Base-by-base conservation (phyloP, 2,888 invertebrate species). In the Eilema caniola region DNA sequence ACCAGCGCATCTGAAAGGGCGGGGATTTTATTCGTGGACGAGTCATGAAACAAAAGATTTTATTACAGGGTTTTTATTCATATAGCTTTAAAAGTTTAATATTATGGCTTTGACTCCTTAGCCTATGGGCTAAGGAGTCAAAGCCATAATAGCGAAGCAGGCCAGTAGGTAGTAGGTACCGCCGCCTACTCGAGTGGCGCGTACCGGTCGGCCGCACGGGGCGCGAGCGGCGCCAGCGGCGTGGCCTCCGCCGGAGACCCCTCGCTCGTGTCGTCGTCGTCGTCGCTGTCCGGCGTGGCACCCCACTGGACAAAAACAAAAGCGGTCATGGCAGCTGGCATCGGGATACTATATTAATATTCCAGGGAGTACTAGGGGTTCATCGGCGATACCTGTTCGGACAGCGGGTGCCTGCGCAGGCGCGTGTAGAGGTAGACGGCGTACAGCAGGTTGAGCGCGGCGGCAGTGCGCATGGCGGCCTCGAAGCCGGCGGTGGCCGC, bases 361-460 rank as follows among this genome's bases (percentile, higher is more conserved):
- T n/a, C n/a, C n/a, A n/a, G n/a, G n/a, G n/a, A n/a, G n/a, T n/a
- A n/a, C n/a, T n/a, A n/a, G n/a, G n/a, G n/a, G n/a, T n/a, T n/a
- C n/a, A n/a, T 8, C 47, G 16, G 41, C 4, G 5, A 5, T 3
- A 93, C 93, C 90, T 93, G 92, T 28, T 85, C 79, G 0, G 93
- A 91, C 8, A 93, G 86, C 4, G 93, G 93, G 67, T 90, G 74
- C 0, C 53, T 62, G 0, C 70, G 59, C 3, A 95, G 90, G 65
- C 85, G 56, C 86, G 88, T 37, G 86, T 91, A 91, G 24, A 95
- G 90, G 61, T 73, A 74, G 5, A 79, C 89, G 5, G 88, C 86
- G 87, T 94, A 94, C 20, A 94, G 88, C 81, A 94, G 82, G 86
- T 94, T 94, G 81, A 88, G 88, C 56, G 89, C 89, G 66, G 89